Base-by-base conservation (phyloP, 1,140 invertebrate species). In the Ips nitidus region DNA sequence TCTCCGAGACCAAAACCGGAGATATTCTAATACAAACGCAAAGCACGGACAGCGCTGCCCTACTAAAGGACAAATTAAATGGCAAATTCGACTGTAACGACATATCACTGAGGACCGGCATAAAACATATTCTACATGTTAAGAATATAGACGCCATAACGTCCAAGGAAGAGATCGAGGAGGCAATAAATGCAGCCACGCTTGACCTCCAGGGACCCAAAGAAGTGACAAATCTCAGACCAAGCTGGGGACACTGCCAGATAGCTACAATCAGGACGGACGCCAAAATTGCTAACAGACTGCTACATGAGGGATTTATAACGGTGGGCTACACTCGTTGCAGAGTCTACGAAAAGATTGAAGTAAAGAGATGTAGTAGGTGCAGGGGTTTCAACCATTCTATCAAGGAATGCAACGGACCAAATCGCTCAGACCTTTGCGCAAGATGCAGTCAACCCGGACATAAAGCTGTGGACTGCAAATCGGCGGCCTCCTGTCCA, bases 131-230 rank as follows among this genome's bases (percentile, higher is more conserved):
- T 22, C 22, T 22, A 22, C 22, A 22, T 22, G 22, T 59, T 39
- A 59, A 40, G 40, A 22, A 22, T 41, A 22, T 59, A 41, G 41
- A 59, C 40, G 22, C 40, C 4, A 47, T n/a, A 47, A 47, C 45
- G n/a, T 47, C 45, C 4, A 47, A 47, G n/a, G 45, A 47, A n/a
- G 45, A 47, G 45, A n/a, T 47, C 45, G 45, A 47, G n/a, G n/a
- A n/a, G n/a, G 45, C 45, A 4, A 47, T 47, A 47, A 47, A 47
- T 22, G 22, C 22, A 22, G 22, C 22, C 22, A 22, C 22, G 22
- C 22, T 22, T 22, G 22, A 22, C 22, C 22, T 22, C 22, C 22
- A 22, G 22, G 22, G 22, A 22, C 22, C 22, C 22, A 22, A 22
- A 22, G 22, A 22, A 22, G 22, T 22, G 22, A 22, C 22, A 22